phyloP scores from a whole-genome alignment of 2,797 vertebrate species.

The Enteromius afrohamiltoni region DNA sequence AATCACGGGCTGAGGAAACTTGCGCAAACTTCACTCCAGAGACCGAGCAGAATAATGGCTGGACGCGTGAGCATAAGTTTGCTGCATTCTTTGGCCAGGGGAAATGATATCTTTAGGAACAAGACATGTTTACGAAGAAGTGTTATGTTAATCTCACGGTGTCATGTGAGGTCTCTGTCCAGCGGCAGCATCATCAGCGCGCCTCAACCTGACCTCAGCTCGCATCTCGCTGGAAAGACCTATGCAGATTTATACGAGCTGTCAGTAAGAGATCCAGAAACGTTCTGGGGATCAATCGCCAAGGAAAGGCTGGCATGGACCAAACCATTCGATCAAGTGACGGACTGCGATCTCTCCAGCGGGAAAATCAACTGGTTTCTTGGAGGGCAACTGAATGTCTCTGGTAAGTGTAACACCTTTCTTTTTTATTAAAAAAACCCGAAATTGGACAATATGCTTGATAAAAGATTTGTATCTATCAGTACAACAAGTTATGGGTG shows the following conservation, averaged over 20 bases:
- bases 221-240: slow-evolving; percentile 60
- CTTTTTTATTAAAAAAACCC: background rate
- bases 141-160: slow-evolving; percentile 19
- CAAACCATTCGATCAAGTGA: slow-evolving; percentile 78
- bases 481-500: background rate
- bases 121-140: slow-evolving; percentile 22
- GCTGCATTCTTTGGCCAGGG: slow-evolving; percentile 35
- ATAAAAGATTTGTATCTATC: background rate
- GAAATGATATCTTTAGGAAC: slow-evolving; percentile 45
- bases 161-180: slow-evolving; percentile 34
- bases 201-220: slow-evolving; percentile 64
- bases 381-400: slow-evolving; percentile 90
- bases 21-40: slow-evolving; percentile 22
- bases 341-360: slow-evolving; percentile 76
- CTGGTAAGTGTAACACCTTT: slow-evolving; percentile 79
- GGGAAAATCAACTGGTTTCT: slow-evolving; percentile 86
- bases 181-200: slow-evolving; percentile 63
- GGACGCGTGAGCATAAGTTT: slow-evolving; percentile 48
- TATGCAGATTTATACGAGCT: slow-evolving; percentile 73
- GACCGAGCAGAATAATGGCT: slow-evolving; percentile 61
- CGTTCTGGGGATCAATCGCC: slow-evolving; percentile 87
- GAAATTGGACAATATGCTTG: background rate
- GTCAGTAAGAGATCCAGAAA: slow-evolving; percentile 76
- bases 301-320: slow-evolving; percentile 84
- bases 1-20: slow-evolving; percentile 30